A percentile compares a stretch with the other conserved stretches of the same genome.
phyloP scores from a whole-genome alignment of 2,797 vertebrate genomes.

The Myotis daubentonii region DNA sequence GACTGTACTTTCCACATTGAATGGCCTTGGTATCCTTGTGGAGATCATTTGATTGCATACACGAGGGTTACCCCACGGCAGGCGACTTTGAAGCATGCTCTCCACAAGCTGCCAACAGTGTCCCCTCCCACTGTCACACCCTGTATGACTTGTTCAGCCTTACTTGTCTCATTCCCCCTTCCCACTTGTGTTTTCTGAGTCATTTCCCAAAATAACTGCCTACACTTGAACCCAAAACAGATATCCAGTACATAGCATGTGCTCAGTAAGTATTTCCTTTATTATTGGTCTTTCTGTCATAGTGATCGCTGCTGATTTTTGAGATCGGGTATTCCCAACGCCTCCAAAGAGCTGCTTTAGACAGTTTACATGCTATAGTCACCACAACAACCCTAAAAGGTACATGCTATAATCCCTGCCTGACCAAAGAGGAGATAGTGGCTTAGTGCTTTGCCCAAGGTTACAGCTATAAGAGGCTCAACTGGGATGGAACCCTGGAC shows the following conservation, averaged over 20 bases:
- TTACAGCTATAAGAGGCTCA: not conserved
- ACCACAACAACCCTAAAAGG: not conserved
- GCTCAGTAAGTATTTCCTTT: not conserved
- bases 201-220: not conserved
- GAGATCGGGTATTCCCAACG: not conserved
- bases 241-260: not conserved
- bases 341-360: not conserved
- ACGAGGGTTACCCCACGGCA: not conserved
- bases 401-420: not conserved
- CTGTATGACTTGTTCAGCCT: not conserved
- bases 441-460: not conserved
- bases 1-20: not conserved
- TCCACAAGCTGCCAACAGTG: not conserved
- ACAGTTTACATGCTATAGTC: not conserved
- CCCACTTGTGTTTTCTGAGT: not conserved
- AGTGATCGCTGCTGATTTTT: not conserved
- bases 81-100: not conserved
- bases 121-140: not conserved
- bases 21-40: not conserved
- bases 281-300: not conserved
- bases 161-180: not conserved
- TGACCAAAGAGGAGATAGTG: not conserved
- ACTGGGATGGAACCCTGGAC: not conserved
- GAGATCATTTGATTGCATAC: not conserved
- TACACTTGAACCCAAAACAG: not conserved